phyloP scores from a whole-genome alignment of 1,140 invertebrate genomes.

The Magallana gigas region DNA sequence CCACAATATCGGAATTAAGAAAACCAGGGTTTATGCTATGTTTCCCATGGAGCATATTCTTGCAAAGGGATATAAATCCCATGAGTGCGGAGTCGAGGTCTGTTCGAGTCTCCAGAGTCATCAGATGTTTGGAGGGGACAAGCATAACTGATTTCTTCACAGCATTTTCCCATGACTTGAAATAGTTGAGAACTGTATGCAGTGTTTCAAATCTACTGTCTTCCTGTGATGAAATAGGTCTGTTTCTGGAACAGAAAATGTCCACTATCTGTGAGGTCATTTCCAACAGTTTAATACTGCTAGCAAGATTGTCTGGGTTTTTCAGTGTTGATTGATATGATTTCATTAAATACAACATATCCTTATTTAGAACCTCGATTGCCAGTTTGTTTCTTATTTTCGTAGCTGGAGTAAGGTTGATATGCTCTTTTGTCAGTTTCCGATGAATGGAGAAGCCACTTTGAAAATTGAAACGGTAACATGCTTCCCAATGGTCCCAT shows the following conservation, averaged over 20 bases:
- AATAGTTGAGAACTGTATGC: conserved; percentile 29
- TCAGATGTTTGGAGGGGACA: conserved; percentile 30
- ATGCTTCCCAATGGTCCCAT: conserved; percentile 40
- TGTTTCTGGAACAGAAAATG: conserved; percentile 42
- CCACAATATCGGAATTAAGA: conserved; percentile 39
- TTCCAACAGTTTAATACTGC: conserved; percentile 38
- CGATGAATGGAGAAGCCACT: conserved; percentile 43
- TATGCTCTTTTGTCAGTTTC: conserved; percentile 54
- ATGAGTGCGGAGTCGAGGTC: conserved; percentile 40
- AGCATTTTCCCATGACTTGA: conserved; percentile 35
- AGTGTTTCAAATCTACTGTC: conserved; percentile 39
- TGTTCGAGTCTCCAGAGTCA: conserved; percentile 40
- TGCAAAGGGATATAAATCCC: conserved; percentile 45
- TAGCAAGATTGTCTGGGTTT: conserved; percentile 14
- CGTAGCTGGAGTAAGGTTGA: conserved; percentile 50
- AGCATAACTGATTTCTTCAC: not conserved
- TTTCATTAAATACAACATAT: conserved; percentile 45
- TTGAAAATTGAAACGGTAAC: conserved; percentile 45
- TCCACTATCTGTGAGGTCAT: conserved; percentile 12
- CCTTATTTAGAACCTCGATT: conserved; percentile 28
- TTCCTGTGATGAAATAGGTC: conserved; percentile 1
- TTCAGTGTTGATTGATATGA: conserved; percentile 43
- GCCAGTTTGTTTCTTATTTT: conserved; percentile 54
- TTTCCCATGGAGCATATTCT: conserved; percentile 11
- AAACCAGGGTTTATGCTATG: conserved; percentile 47